These are phyloP conservation scores for Harpalus rufipes DNA, from an alignment of 2,888 invertebrate species.

Conservation along the genomic window DNA sequence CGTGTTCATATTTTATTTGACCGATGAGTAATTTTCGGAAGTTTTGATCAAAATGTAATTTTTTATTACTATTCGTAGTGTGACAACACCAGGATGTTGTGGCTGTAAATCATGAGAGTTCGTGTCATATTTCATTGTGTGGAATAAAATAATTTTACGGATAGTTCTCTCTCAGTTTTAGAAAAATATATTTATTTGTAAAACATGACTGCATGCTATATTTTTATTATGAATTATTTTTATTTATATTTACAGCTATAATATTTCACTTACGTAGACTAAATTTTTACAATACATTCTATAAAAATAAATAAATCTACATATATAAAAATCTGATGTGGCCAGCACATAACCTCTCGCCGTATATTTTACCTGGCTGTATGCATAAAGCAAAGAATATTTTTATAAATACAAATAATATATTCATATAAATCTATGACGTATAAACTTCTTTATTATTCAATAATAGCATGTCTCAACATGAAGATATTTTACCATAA, in stretches of 20 bases:
- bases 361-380: too few species aligned
- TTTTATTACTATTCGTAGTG: conserved; percentile 51
- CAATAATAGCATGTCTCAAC: too few species aligned
- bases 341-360: too few species aligned
- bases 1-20: conserved; percentile 64
- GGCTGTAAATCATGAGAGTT: conserved; percentile 27
- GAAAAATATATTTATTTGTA: conserved; percentile 38
- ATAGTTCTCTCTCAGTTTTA: conserved; percentile 37
- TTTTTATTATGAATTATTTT: conserved; percentile 3
- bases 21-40: conserved; percentile 62
- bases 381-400: too few species aligned
- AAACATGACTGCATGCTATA: conserved; percentile 15
- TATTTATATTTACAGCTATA: conserved; percentile 10
- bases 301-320: not conserved
- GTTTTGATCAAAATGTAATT: conserved; percentile 55
- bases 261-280: conserved; percentile 6
- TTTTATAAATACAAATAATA: too few species aligned
- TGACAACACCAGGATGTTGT: conserved; percentile 29
- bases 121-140: conserved; percentile 21
- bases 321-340: too few species aligned
- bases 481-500: too few species aligned
- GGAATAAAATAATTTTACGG: conserved; percentile 23
- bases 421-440: too few species aligned
- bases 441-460: too few species aligned
- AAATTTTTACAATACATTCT: not conserved